Evolutionary conservation across 2,797 vertebrate genomes (phyloP).

Genomic region (Pogonophryne albipinna): DNA sequence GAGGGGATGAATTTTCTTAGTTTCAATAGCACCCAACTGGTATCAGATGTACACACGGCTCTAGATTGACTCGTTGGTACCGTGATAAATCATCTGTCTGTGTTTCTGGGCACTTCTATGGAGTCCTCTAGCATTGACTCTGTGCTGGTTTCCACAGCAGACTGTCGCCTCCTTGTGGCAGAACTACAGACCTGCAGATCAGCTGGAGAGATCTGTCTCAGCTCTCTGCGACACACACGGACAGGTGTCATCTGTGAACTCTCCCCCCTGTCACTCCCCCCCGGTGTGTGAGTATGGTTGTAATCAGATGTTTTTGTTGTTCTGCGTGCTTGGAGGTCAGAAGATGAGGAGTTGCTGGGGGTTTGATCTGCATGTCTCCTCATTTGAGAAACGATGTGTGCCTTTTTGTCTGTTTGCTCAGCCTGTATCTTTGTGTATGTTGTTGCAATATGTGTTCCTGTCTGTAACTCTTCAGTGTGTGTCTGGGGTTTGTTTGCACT

Average conservation of each 20-base stretch:
- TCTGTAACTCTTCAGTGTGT: slow-evolving; percentile 23
- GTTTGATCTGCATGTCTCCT: slow-evolving; percentile 27
- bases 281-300: slow-evolving; percentile 23
- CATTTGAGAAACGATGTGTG: not conserved
- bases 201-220: slow-evolving; percentile 83
- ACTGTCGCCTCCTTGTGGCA: slow-evolving; percentile 66
- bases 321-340: slow-evolving; percentile 28
- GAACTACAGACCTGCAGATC: slow-evolving; percentile 70
- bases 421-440: slow-evolving; percentile 58
- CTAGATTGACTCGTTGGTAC: not conserved
- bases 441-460: slow-evolving; percentile 32
- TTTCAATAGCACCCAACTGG: not conserved
- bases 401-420: slow-evolving; percentile 35
- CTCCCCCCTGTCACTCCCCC: slow-evolving; percentile 21
- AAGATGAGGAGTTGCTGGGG: slow-evolving; percentile 20
- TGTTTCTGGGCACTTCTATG: slow-evolving; percentile 81
- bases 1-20: not conserved
- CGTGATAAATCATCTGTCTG: slow-evolving; percentile 48
- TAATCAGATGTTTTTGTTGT: slow-evolving; percentile 11
- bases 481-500: slow-evolving; percentile 18
- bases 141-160: slow-evolving; percentile 69
- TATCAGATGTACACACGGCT: not conserved
- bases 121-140: slow-evolving; percentile 85
- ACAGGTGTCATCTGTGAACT: slow-evolving; percentile 77
- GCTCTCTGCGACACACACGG: slow-evolving; percentile 84